phyloP scores from a whole-genome alignment of 2,113 vertebrate species.

The Myiozetetes cayanensis region DNA sequence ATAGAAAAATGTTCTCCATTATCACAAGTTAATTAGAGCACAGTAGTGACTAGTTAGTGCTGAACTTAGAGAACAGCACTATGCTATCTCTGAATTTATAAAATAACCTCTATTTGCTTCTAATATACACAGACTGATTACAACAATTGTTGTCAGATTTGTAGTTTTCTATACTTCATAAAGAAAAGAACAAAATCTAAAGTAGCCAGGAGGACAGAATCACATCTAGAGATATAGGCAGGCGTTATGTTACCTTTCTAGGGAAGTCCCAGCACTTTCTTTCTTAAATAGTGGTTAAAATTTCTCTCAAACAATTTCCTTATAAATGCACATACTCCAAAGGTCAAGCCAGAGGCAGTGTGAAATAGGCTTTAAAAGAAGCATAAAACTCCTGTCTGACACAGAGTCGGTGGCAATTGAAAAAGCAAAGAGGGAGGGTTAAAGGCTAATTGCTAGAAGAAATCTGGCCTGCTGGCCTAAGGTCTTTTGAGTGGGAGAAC shows the following conservation, averaged over 20 bases:
- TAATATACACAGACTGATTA: neutral
- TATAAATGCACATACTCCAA: neutral
- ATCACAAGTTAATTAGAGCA: neutral
- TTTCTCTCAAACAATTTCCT: conserved; percentile 22
- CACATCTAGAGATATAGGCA: neutral
- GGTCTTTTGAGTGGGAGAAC: conserved; percentile 7
- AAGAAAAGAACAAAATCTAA: neutral
- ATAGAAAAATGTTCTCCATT: neutral
- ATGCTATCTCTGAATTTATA: neutral
- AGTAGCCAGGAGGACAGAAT: neutral
- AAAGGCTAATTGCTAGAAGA: conserved; percentile 56
- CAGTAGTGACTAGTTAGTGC: neutral
- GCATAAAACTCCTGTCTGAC: conserved; percentile 50
- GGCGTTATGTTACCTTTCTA: neutral
- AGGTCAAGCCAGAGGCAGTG: conserved; percentile 30
- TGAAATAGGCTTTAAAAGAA: conserved; percentile 38
- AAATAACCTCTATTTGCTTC: neutral
- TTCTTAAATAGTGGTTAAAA: neutral
- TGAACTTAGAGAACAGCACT: neutral
- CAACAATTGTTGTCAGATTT: neutral
- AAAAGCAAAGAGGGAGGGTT: conserved; percentile 41
- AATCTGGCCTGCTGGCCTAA: conserved; percentile 22
- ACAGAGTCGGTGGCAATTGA: neutral
- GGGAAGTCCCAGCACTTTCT: neutral
- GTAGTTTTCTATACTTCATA: neutral